These are phyloP conservation scores for Polydrusus cervinus DNA, from an alignment of 2,888 invertebrate species.

Conservation along the genomic window DNA sequence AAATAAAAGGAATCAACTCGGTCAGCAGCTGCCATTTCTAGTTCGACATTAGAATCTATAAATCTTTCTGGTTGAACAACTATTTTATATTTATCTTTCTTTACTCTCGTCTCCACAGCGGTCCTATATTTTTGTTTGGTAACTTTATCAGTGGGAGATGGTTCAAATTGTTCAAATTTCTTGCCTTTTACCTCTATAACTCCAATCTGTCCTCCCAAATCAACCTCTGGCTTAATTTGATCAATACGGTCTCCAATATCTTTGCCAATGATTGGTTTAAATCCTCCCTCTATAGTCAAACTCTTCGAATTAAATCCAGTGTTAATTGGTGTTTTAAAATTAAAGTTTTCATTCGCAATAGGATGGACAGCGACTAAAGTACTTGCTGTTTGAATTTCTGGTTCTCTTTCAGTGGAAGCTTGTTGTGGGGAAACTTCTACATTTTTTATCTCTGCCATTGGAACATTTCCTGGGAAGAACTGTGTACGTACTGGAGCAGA, in stretches of 20 bases:
- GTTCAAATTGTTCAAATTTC: conserved; percentile 73
- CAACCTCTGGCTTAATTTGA: conserved; percentile 65
- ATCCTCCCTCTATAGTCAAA: conserved; percentile 88
- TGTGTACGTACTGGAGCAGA: conserved; percentile 11
- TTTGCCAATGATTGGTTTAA: conserved; percentile 83
- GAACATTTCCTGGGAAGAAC: conserved; percentile 20
- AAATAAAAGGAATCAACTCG: conserved; percentile 82
- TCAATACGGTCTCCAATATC: conserved; percentile 74
- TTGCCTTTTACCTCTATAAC: conserved; percentile 70
- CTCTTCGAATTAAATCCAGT: conserved; percentile 87
- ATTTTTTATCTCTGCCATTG: conserved; percentile 56
- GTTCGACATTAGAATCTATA: conserved; percentile 68
- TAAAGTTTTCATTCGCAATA: conserved; percentile 16
- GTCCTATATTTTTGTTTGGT: conserved; percentile 8
- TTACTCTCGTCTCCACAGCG: background rate
- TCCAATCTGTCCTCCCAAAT: conserved; percentile 73
- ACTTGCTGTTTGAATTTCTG: conserved; percentile 60
- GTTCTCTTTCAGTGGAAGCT: conserved; percentile 65
- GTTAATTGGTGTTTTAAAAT: conserved; percentile 76
- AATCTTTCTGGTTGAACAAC: conserved; percentile 51
- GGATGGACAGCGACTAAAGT: conserved; percentile 26
- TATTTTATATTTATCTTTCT: conserved; percentile 18
- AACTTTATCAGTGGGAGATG: conserved; percentile 81
- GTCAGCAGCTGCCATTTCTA: conserved; percentile 81
- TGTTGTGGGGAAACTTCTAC: conserved; percentile 67